phyloP scores from a whole-genome alignment of 2,797 vertebrate genomes.

The Hipposideros larvatus region DNA sequence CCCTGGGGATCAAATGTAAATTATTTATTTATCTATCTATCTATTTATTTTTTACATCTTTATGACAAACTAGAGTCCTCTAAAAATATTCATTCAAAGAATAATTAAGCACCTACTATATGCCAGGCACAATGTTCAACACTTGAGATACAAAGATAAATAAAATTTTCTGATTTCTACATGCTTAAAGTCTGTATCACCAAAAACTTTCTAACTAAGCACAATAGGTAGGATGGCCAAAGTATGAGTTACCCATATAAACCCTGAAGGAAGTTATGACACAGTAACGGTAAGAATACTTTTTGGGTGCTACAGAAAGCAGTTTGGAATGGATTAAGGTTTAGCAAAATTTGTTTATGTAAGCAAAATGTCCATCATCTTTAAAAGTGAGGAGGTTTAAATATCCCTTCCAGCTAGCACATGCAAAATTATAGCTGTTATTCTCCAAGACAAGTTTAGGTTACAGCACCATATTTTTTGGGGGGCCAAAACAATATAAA shows the following conservation, averaged over 20 bases:
- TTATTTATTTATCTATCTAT: too few relatives aligned
- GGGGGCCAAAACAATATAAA: slow-evolving; percentile 57
- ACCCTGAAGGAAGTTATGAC: background rate
- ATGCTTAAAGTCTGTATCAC: slow-evolving; percentile 15
- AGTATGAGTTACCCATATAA: background rate
- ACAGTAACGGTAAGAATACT: slow-evolving; percentile 47
- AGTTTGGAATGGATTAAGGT: slow-evolving; percentile 24
- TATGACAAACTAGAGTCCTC: background rate
- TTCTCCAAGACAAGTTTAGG: slow-evolving; percentile 66
- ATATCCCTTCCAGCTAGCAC: slow-evolving; percentile 32
- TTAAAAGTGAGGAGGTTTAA: slow-evolving; percentile 52
- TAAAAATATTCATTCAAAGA: background rate
- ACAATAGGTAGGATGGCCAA: background rate
- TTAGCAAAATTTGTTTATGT: slow-evolving; percentile 60
- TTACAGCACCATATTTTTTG: slow-evolving; percentile 15
- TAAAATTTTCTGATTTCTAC: slow-evolving; percentile 65
- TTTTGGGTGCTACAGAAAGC: background rate
- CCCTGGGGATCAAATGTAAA: slow-evolving; percentile 46
- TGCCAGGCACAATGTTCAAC: background rate
- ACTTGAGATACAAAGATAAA: slow-evolving; percentile 56
- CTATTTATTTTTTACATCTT: background rate
- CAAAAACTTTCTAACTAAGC: slow-evolving; percentile 55
- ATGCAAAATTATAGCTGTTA: slow-evolving; percentile 56
- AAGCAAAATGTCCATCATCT: slow-evolving; percentile 63
- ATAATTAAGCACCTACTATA: background rate